Conservation (phyloP, 2,113 vertebrate genomes). For the Silurus meridionalis region DNA sequence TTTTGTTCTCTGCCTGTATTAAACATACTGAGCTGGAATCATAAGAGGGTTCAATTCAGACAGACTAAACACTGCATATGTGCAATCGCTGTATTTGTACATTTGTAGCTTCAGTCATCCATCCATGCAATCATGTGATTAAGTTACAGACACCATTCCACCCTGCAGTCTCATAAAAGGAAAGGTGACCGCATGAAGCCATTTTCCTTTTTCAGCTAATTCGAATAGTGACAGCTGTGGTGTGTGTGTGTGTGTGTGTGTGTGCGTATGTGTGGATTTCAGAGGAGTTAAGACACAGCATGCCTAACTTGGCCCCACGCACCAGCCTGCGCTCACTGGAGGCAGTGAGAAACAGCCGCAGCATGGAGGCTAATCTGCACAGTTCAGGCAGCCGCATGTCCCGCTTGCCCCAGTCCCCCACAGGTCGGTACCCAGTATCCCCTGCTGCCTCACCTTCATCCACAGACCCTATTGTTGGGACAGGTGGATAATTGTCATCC, state of each 20-base stretch:
- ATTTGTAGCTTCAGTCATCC: background rate
- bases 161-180: background rate
- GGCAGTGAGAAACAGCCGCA: slow-evolving; percentile 85
- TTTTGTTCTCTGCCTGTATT: background rate
- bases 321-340: slow-evolving; percentile 82
- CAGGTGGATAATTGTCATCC: background rate
- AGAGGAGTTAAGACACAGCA: slow-evolving; percentile 90
- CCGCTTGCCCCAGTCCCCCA: slow-evolving; percentile 79
- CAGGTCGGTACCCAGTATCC: slow-evolving; percentile 72
- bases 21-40: background rate
- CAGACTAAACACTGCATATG: background rate
- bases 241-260: too few species aligned
- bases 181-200: slow-evolving; percentile 10
- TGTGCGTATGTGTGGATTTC: slow-evolving; percentile 65
- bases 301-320: slow-evolving; percentile 87
- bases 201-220: background rate
- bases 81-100: background rate
- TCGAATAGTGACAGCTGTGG: background rate
- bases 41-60: background rate
- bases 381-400: slow-evolving; percentile 84
- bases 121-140: background rate
- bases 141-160: background rate
- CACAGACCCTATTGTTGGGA: background rate
- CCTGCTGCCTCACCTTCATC: slow-evolving; percentile 33
- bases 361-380: slow-evolving; percentile 90